These are phyloP conservation scores for Periparus ater DNA, from an alignment of 2,797 vertebrate genomes.

Conservation along the genomic window DNA sequence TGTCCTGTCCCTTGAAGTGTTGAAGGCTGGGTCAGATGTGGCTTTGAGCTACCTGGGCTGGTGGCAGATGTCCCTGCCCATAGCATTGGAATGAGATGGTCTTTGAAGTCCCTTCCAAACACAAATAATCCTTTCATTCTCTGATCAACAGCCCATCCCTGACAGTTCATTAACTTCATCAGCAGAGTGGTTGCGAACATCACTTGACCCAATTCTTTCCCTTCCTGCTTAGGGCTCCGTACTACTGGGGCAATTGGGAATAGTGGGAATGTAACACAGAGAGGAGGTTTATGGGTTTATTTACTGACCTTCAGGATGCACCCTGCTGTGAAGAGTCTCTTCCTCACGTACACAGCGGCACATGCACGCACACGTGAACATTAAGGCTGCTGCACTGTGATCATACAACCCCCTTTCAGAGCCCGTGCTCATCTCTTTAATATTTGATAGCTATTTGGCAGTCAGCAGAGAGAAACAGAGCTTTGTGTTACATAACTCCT, in stretches of 20 bases:
- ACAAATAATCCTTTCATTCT: neutral
- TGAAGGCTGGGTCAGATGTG: neutral
- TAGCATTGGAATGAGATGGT: neutral
- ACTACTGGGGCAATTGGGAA: neutral
- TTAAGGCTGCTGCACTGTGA: neutral
- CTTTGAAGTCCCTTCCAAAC: neutral
- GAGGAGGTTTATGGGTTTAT: neutral
- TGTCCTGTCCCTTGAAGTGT: neutral
- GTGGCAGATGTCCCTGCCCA: neutral
- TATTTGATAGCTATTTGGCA: slow-evolving; percentile 55
- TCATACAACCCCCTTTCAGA: neutral
- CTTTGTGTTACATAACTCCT: slow-evolving; percentile 40
- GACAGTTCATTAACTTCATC: neutral
- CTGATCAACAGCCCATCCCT: neutral
- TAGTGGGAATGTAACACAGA: neutral
- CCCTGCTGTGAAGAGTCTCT: neutral
- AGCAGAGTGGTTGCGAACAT: neutral
- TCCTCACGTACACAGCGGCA: neutral
- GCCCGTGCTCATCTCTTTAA: slow-evolving; percentile 17
- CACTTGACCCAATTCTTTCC: neutral
- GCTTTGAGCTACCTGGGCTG: neutral
- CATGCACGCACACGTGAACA: neutral
- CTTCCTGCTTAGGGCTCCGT: neutral
- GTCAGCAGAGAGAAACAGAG: slow-evolving; percentile 17
- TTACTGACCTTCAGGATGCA: neutral